phyloP scores from a whole-genome alignment of 2,888 invertebrate species.

The Agrochola lota region DNA sequence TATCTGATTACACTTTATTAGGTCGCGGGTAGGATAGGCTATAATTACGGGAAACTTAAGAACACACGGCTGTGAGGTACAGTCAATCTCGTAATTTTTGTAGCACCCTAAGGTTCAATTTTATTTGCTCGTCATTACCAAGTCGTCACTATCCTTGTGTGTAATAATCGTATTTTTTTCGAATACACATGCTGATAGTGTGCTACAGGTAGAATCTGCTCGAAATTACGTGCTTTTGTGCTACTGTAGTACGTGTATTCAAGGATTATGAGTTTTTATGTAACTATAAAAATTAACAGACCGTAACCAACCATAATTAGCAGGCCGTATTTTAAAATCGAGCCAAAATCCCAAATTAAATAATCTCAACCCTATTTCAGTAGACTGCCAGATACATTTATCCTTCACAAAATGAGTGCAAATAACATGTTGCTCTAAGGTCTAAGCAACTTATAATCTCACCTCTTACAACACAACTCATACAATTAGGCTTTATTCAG shows the following conservation, averaged over 20 bases:
- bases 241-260: background rate
- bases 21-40: background rate
- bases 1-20: background rate
- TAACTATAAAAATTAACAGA: background rate
- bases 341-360: background rate
- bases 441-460: slow-evolving; percentile 17
- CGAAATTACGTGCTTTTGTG: background rate
- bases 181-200: background rate
- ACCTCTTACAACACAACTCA: slow-evolving; percentile 40
- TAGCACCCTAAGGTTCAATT: background rate
- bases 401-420: slow-evolving; percentile 16
- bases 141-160: background rate
- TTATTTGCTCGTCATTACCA: background rate
- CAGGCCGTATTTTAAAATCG: background rate
- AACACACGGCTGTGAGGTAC: background rate
- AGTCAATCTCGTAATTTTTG: background rate
- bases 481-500: slow-evolving; percentile 52
- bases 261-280: background rate
- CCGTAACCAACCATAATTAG: too few species aligned
- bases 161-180: background rate
- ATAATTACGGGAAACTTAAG: background rate
- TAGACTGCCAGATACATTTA: background rate
- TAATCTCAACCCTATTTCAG: slow-evolving; percentile 6
- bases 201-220: background rate
- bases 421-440: slow-evolving; percentile 26